phyloP scores from a whole-genome alignment of 2,888 invertebrate genomes.

The Bimastos eiseni region DNA sequence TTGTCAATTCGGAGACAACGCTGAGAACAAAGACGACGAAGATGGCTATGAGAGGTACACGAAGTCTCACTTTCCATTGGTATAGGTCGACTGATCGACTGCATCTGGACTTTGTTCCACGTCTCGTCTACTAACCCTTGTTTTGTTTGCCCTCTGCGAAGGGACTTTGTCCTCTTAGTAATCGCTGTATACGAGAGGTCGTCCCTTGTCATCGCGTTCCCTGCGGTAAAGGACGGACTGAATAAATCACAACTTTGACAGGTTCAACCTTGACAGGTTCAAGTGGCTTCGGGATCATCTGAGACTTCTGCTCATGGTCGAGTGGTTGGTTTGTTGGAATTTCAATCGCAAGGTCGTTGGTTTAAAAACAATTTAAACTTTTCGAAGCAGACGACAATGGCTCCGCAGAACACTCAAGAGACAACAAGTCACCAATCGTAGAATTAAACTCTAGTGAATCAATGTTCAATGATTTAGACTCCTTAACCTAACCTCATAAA shows the following conservation, averaged over 20 bases:
- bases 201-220: not conserved
- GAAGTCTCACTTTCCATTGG: not conserved
- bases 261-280: no score
- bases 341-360: no score
- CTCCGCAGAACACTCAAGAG: no score
- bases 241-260: no score
- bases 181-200: not conserved
- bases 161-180: not conserved
- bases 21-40: not conserved
- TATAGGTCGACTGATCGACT: not conserved
- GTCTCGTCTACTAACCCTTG: not conserved
- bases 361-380: no score
- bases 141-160: not conserved
- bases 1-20: not conserved
- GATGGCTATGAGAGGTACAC: not conserved
- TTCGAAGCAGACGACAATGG: no score
- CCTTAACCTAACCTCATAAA: not conserved
- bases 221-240: no score
- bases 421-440: no score
- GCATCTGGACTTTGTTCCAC: not conserved
- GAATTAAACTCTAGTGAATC: no score
- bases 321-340: no score
- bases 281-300: no score
- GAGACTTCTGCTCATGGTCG: no score
- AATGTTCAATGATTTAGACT: not conserved